Conservation (phyloP, 1,140 invertebrate species). For the Triops longicaudatus region DNA sequence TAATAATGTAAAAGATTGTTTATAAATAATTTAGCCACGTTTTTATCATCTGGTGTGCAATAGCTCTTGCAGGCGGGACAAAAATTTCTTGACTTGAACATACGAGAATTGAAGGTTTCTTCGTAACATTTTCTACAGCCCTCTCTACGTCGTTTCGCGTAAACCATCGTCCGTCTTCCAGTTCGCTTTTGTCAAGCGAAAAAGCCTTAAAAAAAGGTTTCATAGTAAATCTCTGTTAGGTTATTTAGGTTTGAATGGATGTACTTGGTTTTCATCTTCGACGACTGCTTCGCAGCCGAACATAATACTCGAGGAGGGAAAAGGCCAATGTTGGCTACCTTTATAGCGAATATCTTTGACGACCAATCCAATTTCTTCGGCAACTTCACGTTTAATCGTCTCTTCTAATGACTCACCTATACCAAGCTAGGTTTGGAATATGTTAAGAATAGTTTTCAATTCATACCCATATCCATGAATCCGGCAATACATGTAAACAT, state of each 20-base stretch:
- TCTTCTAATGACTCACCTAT: slow-evolving; percentile 49
- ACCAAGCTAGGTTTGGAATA: slow-evolving; percentile 19
- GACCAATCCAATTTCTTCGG: slow-evolving; percentile 50
- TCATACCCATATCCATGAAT: slow-evolving; percentile 48
- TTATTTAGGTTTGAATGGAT: not conserved
- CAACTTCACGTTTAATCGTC: slow-evolving; percentile 48
- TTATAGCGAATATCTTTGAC: slow-evolving; percentile 45
- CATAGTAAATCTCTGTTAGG: not conserved
- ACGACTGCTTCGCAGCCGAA: slow-evolving; percentile 44
- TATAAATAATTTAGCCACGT: slow-evolving; percentile 37
- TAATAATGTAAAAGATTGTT: not conserved
- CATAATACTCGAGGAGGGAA: slow-evolving; percentile 48
- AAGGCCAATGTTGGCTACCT: slow-evolving; percentile 51
- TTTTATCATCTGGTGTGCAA: slow-evolving; percentile 47
- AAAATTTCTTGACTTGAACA: slow-evolving; percentile 35
- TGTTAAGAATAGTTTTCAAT: not conserved
- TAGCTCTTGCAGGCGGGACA: slow-evolving; percentile 45
- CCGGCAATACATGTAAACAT: slow-evolving; percentile 53
- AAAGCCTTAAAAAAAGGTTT: slow-evolving; percentile 9
- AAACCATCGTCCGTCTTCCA: slow-evolving; percentile 51
- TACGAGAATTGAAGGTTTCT: slow-evolving; percentile 34
- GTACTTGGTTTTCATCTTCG: slow-evolving; percentile 27
- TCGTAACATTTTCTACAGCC: slow-evolving; percentile 36
- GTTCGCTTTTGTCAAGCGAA: slow-evolving; percentile 36
- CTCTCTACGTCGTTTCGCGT: slow-evolving; percentile 39